Evolutionary conservation across 2,888 invertebrate genomes (phyloP).

Genomic region (Lasioglossum villosulum): DNA sequence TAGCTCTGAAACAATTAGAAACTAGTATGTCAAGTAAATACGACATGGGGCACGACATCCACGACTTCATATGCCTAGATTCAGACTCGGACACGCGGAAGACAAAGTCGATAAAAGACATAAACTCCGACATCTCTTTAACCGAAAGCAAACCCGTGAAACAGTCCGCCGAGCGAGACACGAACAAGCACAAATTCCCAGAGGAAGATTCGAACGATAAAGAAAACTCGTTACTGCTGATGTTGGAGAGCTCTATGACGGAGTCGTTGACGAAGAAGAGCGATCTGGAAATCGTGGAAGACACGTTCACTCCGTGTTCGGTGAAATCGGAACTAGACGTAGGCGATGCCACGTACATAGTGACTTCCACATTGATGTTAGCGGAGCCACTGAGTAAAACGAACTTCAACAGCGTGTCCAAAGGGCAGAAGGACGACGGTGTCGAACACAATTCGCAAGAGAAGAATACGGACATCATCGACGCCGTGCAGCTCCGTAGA

Average conservation of each 20-base stretch:
- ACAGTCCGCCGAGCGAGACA: background rate
- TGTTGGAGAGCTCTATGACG: background rate
- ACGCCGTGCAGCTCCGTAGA: slow-evolving; percentile 80
- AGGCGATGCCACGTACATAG: slow-evolving; percentile 78
- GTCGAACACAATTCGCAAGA: slow-evolving; percentile 70
- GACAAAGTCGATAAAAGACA: slow-evolving; percentile 61
- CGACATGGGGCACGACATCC: slow-evolving; percentile 46
- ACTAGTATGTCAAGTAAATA: slow-evolving; percentile 72
- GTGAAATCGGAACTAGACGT: slow-evolving; percentile 77
- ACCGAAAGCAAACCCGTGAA: slow-evolving; percentile 36
- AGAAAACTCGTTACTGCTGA: slow-evolving; percentile 29
- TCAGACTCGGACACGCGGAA: slow-evolving; percentile 62
- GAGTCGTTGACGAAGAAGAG: slow-evolving; percentile 15
- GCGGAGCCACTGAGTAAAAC: slow-evolving; percentile 68
- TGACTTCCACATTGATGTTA: slow-evolving; percentile 78
- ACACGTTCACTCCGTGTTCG: slow-evolving; percentile 69
- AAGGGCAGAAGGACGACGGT: slow-evolving; percentile 53
- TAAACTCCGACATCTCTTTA: slow-evolving; percentile 28
- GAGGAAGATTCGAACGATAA: slow-evolving; percentile 32
- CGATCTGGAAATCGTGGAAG: slow-evolving; percentile 11
- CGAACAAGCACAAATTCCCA: slow-evolving; percentile 15
- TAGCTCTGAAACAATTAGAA: slow-evolving; percentile 74
- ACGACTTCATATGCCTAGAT: slow-evolving; percentile 45
- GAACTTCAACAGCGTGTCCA: slow-evolving; percentile 42
- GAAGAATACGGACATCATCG: slow-evolving; percentile 80